phyloP scores from a whole-genome alignment of 1,140 invertebrate genomes.

The Procambarus clarkii region DNA sequence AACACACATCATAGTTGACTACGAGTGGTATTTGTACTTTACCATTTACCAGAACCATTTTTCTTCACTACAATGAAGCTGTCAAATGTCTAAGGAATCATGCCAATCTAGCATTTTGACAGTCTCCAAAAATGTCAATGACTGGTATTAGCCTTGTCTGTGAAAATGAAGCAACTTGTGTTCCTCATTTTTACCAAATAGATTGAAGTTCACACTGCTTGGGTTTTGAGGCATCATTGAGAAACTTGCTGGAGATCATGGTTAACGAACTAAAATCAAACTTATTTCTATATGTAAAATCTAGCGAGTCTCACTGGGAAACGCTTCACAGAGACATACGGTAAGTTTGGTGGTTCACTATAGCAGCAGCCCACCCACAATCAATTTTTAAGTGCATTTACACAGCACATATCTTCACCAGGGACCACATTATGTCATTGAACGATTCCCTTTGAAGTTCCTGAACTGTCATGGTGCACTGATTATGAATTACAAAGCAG shows the following conservation, averaged over 20 bases:
- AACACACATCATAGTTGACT: conserved; percentile 37
- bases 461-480: background rate
- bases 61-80: conserved; percentile 8
- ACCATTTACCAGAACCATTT: conserved; percentile 40
- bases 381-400: conserved; percentile 28
- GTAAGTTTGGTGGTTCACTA: background rate
- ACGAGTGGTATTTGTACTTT: conserved; percentile 59
- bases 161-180: conserved; percentile 4
- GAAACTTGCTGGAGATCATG: conserved; percentile 55
- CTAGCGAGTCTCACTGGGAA: background rate
- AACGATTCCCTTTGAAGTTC: conserved; percentile 16
- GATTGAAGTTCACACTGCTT: conserved; percentile 38
- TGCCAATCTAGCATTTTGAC: conserved; percentile 2
- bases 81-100: conserved; percentile 1
- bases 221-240: conserved; percentile 35
- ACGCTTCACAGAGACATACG: background rate
- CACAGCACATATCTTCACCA: conserved; percentile 41
- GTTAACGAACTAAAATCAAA: conserved; percentile 46
- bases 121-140: conserved; percentile 21
- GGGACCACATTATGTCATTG: conserved; percentile 34
- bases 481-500: background rate
- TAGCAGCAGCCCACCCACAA: background rate
- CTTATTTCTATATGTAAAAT: conserved; percentile 28
- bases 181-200: conserved; percentile 5
- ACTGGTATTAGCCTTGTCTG: conserved; percentile 29